A percentile compares a stretch with the other conserved stretches of the same genome.
Evolutionary conservation across 2,797 vertebrate species (phyloP).

Genomic region (Propithecus perrieri): DNA sequence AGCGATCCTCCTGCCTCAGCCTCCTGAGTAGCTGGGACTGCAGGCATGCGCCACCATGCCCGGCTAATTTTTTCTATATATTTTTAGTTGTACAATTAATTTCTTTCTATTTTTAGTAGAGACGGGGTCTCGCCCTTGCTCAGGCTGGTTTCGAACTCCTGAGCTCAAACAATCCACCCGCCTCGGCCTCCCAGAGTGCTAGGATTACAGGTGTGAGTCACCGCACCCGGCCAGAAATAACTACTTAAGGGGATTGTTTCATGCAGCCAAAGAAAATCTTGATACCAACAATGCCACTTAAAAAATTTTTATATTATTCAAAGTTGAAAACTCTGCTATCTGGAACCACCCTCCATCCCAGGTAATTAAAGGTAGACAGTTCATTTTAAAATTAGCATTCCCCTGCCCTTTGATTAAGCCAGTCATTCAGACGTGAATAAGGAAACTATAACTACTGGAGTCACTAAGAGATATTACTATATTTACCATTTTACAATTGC

Average conservation of each 20-base stretch:
- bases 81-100: too few species aligned
- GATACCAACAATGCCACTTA: not conserved
- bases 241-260: slow-evolving; percentile 43
- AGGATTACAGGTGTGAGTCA: too few species aligned
- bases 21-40: too few species aligned
- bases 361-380: slow-evolving; percentile 19
- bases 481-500: not conserved
- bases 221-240: not conserved
- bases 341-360: not conserved
- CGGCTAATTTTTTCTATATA: too few species aligned
- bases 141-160: too few species aligned
- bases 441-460: not conserved
- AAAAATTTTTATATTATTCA: not conserved
- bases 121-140: too few species aligned
- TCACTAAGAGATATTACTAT: not conserved
- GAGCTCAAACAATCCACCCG: too few species aligned
- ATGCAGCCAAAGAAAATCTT: slow-evolving; percentile 35
- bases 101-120: too few species aligned
- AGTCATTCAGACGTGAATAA: not conserved
- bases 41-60: too few species aligned
- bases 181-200: too few species aligned
- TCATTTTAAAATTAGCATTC: not conserved
- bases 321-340: not conserved
- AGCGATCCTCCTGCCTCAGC: too few species aligned
- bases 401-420: not conserved